Base-by-base conservation (phyloP, 2,113 vertebrate species). In the Lepidothrix coronata region DNA sequence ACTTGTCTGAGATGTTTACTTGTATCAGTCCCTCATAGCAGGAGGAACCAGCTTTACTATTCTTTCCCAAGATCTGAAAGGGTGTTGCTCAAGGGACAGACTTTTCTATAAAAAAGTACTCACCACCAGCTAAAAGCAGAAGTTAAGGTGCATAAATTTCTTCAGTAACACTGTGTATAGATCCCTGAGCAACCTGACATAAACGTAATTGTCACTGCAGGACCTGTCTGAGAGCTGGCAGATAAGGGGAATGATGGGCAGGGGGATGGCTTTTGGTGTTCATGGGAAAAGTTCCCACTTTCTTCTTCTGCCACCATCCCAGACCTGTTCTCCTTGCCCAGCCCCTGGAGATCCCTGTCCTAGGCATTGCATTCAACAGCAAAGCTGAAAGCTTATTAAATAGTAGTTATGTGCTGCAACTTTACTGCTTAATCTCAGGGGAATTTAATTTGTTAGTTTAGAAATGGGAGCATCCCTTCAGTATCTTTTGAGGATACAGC, bases 181-280 rank as follows among this genome's bases (percentile, higher is more conserved):
- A 67, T 11, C 13, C 25, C 28, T 24, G 30, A 85, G 31, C 41
- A 61, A 73, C 35, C 12, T 62, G 51, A 30, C 37, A 46, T 1
- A 41, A 19, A 8, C 5, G 31, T 5, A 63, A 12, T 18, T 30
- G 21, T 24, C 2, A 7, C 39, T 28, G 30, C 51, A 68, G 73
- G 35, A 59, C 33, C 39, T 39, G 4, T 11, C 49, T 43, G 37
- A 43, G 35, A 22, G 22, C 44, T 57, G 30, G 20, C 22, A 52
- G 33, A 55, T 46, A 87, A 48, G 12, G 8, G 5, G 7, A 55
- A n/a, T 46, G 2, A 0, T 9, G 4, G 22, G 9, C 57, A 1
- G 31, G 59, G 39, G 33, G 12, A 20, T 23, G 37, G 75, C 3
- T 67, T 65, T 74, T 41, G 13, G 31, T 39, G 41, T 9, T 25